Evolutionary conservation across 2,888 invertebrate genomes (phyloP), one percentile per base, ranked within the genome.

Genomic region (Mesorhabditis sp.): DNA sequence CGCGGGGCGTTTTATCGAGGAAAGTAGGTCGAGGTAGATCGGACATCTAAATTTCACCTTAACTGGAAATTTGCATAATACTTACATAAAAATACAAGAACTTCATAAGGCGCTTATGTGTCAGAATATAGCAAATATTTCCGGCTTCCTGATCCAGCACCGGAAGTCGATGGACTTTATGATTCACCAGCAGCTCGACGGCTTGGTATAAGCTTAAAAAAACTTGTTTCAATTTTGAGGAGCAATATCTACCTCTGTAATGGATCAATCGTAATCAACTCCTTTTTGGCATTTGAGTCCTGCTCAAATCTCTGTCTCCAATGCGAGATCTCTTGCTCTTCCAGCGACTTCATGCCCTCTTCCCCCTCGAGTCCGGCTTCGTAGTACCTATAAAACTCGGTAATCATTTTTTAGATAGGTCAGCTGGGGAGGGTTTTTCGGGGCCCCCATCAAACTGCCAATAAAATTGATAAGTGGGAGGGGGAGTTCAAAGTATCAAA

Each of bases 121-220:
- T 89, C 58, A 89, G 85, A 73, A 89, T 88, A 81, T 88, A 89
- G 72, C 88, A 86, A 72, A 88, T 88, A 76, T 89, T 89, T 70
- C 88, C 88, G 0, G 88, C 87, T 28, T 75, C 70, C 42, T 79
- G 78, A 78, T 89, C 88, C 70, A 89, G 80, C 10, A 89, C 88
- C 4, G 89, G 89, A 50, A 89, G 83, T 65, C 89, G 83, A 79
- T 89, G 89, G 2, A 89, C 88, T 67, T 84, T 83, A 43, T 80
- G 72, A 45, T 83, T 80, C 70, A 83, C 86, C 75, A 89, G 85
- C n/a, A 86, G 83, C 69, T 86, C 83, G 45, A 89, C 87, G 5
- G 89, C 89, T 45, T 87, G 75, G 72, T 79, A 77, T 5, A 86
- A 75, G 68, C 86, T 84, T 70, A 63, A 83, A 65, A 41, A 67